Conservation (phyloP, 2,113 vertebrate species). For the Ranitomeya variabilis region DNA sequence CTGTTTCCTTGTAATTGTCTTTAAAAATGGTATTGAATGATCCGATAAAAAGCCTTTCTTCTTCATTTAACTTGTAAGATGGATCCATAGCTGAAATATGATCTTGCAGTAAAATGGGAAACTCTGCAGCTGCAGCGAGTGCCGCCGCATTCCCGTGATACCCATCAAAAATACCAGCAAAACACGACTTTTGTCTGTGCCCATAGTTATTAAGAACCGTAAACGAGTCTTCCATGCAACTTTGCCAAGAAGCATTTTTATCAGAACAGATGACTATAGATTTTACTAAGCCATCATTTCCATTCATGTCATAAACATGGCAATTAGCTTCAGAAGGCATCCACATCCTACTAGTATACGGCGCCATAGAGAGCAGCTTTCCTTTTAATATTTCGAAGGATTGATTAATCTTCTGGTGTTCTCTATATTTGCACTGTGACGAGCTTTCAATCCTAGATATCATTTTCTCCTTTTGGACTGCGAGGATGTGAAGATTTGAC, state of each 20-base stretch:
- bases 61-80: slow-evolving; percentile 63
- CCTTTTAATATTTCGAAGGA: slow-evolving; percentile 65
- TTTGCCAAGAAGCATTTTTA: slow-evolving; percentile 67
- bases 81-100: slow-evolving; percentile 65
- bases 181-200: slow-evolving; percentile 65
- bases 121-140: slow-evolving; percentile 63
- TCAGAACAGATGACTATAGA: slow-evolving; percentile 65
- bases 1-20: slow-evolving; percentile 61
- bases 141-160: slow-evolving; percentile 63
- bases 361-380: background rate
- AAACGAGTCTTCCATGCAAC: slow-evolving; percentile 66
- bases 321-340: background rate
- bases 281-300: slow-evolving; percentile 63
- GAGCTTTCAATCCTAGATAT: slow-evolving; percentile 58
- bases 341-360: slow-evolving; percentile 24
- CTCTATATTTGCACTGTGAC: slow-evolving; percentile 58
- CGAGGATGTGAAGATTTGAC: background rate
- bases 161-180: slow-evolving; percentile 70
- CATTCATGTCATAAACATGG: slow-evolving; percentile 34
- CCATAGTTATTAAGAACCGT: slow-evolving; percentile 64
- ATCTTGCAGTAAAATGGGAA: slow-evolving; percentile 69
- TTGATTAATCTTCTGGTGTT: slow-evolving; percentile 58
- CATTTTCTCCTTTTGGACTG: slow-evolving; percentile 55
- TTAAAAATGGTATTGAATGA: slow-evolving; percentile 67
- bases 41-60: slow-evolving; percentile 61